A percentile compares a stretch with the other conserved stretches of the same genome.
Conservation (phyloP, 2,797 vertebrate genomes). For the Lithobates pipiens region DNA sequence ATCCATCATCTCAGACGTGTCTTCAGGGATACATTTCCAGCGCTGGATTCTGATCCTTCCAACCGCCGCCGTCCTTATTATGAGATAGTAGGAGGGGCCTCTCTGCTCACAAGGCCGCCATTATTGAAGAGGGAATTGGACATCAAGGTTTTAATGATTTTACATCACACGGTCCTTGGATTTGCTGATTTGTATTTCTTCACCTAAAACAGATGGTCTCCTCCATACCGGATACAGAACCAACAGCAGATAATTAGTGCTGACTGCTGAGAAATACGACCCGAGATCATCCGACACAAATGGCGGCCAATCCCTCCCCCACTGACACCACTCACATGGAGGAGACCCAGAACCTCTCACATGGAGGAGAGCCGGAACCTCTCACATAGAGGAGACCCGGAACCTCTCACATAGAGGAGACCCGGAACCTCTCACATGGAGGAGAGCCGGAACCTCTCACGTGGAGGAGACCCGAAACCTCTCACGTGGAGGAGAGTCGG, state of each 20-base stretch:
- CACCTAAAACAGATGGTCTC: constrained; percentile 14
- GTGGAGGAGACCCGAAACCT: no score
- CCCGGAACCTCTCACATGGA: no score
- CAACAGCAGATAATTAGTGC: not conserved
- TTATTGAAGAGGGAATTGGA: constrained; percentile 10
- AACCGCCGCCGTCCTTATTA: not conserved
- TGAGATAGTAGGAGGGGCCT: not conserved
- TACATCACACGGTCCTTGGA: constrained; percentile 14
- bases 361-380: no score
- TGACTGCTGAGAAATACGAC: not conserved
- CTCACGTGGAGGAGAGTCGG: no score
- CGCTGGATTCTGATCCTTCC: not conserved
- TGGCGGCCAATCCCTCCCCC: not conserved
- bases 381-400: no score
- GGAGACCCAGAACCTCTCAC: no score
- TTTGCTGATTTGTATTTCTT: constrained; percentile 10
- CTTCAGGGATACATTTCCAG: not conserved
- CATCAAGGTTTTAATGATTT: constrained; percentile 23
- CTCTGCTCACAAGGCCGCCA: not conserved
- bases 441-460: no score
- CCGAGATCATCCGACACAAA: not conserved
- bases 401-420: no score
- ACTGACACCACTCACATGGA: no score
- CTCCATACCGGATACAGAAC: not conserved
- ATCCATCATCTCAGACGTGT: no score